Conservation (phyloP, 2,113 vertebrate species). For the Capreolus pygargus region DNA sequence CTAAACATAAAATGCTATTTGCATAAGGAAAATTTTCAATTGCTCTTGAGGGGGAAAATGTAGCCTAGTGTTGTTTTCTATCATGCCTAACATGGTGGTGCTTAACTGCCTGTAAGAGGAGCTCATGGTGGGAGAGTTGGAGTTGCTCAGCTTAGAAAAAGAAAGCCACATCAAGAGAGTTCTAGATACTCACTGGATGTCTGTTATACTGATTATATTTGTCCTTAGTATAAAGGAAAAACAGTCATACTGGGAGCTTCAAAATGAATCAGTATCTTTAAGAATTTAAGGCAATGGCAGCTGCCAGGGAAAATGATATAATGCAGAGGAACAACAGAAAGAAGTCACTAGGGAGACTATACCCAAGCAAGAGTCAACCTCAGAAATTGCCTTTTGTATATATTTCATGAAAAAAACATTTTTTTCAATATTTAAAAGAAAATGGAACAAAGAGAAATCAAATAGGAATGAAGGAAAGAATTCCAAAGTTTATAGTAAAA, state of each 20-base stretch:
- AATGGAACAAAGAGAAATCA: background rate
- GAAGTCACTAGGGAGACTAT: background rate
- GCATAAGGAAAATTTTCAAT: background rate
- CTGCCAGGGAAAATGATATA: background rate
- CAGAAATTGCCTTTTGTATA: background rate
- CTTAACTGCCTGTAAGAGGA: background rate
- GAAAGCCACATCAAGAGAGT: background rate
- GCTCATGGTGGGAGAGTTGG: background rate
- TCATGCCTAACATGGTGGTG: background rate
- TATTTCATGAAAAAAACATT: background rate
- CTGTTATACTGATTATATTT: background rate
- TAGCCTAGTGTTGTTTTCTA: background rate
- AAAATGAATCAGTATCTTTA: background rate
- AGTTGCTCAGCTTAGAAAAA: background rate
- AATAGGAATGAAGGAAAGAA: background rate
- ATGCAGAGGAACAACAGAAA: background rate
- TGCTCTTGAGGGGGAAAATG: background rate
- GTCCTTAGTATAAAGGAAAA: background rate
- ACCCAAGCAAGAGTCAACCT: background rate
- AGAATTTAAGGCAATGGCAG: background rate
- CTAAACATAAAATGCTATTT: constrained; percentile 10
- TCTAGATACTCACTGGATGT: background rate
- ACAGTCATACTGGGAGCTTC: background rate
- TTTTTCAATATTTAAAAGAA: background rate
- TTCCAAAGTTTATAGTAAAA: background rate